These are phyloP conservation scores for Elephantulus edwardii DNA, from an alignment of 2,113 vertebrate species.

Conservation along the genomic window DNA sequence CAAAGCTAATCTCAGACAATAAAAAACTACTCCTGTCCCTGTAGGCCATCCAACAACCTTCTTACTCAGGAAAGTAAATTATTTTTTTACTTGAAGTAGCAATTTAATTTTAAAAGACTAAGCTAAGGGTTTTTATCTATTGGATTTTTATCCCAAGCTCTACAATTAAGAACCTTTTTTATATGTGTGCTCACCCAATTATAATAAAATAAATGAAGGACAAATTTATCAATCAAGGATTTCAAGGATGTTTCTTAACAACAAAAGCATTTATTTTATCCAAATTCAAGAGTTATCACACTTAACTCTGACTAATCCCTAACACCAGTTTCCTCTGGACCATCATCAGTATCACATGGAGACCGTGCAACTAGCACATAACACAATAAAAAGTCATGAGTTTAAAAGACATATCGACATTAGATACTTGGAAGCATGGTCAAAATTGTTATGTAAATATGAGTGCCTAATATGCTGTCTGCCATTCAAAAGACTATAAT, in stretches of 20 bases:
- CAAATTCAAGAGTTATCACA: slow-evolving; percentile 28
- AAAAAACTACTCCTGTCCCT: slow-evolving; percentile 16
- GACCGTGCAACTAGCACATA: background rate
- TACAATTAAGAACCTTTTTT: slow-evolving; percentile 6
- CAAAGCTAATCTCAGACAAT: slow-evolving; percentile 5
- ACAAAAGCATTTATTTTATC: slow-evolving; percentile 12
- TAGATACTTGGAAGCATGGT: background rate
- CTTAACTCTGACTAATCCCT: background rate
- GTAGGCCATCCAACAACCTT: background rate
- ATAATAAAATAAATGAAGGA: slow-evolving; percentile 32
- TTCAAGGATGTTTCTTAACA: background rate
- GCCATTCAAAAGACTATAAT: background rate
- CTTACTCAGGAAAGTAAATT: background rate
- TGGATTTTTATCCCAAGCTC: background rate
- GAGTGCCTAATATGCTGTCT: background rate
- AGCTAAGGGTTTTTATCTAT: background rate
- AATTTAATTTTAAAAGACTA: background rate
- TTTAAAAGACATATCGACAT: background rate
- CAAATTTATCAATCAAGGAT: slow-evolving; percentile 35
- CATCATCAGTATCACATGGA: background rate
- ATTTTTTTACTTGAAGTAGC: slow-evolving; percentile 17
- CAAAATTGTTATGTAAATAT: background rate
- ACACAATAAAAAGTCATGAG: background rate
- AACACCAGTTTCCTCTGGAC: background rate
- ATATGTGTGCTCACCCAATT: background rate